A percentile compares a stretch with the other conserved stretches of the same genome.
Evolutionary conservation across 2,113 vertebrate genomes (phyloP).

Genomic region (Plestiodon gilberti): DNA sequence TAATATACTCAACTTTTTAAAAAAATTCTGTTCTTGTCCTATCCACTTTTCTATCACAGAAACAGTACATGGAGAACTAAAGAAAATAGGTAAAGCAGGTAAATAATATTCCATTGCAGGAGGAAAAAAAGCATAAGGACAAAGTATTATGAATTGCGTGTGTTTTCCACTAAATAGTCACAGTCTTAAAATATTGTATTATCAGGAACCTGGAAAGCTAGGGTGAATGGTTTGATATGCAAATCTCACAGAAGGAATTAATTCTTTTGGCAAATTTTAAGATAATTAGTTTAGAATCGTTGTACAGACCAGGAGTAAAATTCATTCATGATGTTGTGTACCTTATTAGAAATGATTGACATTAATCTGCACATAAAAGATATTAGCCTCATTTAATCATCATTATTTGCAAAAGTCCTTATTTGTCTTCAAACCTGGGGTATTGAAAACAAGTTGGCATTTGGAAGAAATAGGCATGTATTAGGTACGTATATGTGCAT

Average conservation of each 20-base stretch:
- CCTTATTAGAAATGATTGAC: neutral
- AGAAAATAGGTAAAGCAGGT: neutral
- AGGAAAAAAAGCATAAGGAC: neutral
- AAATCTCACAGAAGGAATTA: neutral
- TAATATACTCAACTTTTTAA: neutral
- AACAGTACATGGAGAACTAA: neutral
- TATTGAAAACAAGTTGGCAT: neutral
- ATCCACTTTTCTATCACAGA: neutral
- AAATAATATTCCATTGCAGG: neutral
- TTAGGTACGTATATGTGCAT: neutral
- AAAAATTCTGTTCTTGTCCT: neutral
- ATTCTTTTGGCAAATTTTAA: neutral
- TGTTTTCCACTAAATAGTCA: neutral
- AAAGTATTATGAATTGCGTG: neutral
- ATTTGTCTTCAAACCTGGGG: neutral
- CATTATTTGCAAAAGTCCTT: slow-evolving; percentile 2
- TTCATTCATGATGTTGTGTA: neutral
- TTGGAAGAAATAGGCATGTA: neutral
- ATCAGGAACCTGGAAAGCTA: neutral
- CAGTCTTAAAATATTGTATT: neutral
- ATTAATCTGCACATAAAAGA: neutral
- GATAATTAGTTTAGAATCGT: neutral
- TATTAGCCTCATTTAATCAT: slow-evolving; percentile 10
- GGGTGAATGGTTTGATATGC: neutral
- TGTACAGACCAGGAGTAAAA: neutral